Evolutionary conservation across 2,888 invertebrate species (phyloP), one percentile per base, ranked within the genome.

Genomic region (Drosophila eohydei): DNA sequence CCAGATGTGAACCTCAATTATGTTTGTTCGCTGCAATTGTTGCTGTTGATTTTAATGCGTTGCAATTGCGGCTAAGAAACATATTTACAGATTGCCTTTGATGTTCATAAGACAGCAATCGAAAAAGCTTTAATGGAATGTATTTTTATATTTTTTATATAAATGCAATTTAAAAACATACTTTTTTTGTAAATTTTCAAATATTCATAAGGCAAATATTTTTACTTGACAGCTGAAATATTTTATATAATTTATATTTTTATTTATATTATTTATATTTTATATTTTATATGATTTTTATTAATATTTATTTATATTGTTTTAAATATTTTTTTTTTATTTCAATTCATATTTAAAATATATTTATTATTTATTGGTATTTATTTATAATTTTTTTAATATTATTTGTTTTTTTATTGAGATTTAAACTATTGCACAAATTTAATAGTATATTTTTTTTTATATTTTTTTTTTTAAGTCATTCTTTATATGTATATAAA

Each of bases 31-130:
- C 71, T 50, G 57, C 61, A 74, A 56, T 56, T 40, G 16, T 43
- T 26, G 57, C 26, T 71, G 50, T 28, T 65, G 58, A 46, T 69
- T 81, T 78, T 40, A 52, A 78, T 81, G 59, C 61, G 63, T 32
- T 57, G 65, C 77, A 78, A 64, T 81, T 78, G 81, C 52, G 66
- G 41, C 55, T 64, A 5, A 48, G 38, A 59, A 56, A 61, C 40
- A 59, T 69, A 75, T 59, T 69, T 57, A 58, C 44, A 61, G 48
- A 50, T 52, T 52, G 52, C 40, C 32, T 63, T 74, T 57, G 16
- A 57, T 11, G 38, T 41, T 41, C 16, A 55, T 12, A 16, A 16
- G 30, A 4, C 32, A 21, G 36, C 3, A 36, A 52, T 36, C 26
- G 36, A 32, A 16, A 16, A 32, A 11, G 2, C 5, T 50, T 32